Conservation (phyloP, 2,113 vertebrate species). For the Hemichromis elongatus region DNA sequence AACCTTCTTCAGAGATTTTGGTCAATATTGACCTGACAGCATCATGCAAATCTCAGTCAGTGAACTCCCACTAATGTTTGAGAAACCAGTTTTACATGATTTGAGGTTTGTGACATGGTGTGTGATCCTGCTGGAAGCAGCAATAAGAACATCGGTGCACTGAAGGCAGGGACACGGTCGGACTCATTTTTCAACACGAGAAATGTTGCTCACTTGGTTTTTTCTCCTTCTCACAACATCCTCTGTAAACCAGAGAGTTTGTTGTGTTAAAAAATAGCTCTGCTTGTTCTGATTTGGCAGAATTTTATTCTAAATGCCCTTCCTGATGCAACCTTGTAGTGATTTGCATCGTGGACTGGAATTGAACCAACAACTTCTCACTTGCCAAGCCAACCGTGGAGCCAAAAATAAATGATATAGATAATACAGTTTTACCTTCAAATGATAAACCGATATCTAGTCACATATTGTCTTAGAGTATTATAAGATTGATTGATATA, state of each 20-base stretch:
- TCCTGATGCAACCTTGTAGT: fast-evolving
- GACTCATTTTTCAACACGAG: too few relatives aligned
- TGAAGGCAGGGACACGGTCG: neutral
- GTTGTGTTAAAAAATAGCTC: too few relatives aligned
- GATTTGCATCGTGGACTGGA: neutral
- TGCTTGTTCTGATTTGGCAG: too few relatives aligned
- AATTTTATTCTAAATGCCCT: neutral
- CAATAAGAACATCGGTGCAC: neutral
- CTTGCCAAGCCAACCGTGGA: neutral
- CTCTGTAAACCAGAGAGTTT: too few relatives aligned
- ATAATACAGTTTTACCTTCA: neutral
- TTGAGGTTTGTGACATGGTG: neutral
- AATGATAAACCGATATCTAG: neutral
- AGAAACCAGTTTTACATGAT: neutral
- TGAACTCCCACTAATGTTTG: neutral
- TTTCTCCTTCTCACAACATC: neutral
- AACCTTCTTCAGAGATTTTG: neutral
- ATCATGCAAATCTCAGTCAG: neutral
- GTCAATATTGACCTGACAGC: neutral
- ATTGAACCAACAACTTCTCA: neutral
- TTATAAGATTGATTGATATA: neutral
- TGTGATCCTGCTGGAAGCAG: neutral
- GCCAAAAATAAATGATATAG: neutral
- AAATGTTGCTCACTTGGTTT: neutral
- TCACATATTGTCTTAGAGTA: neutral